Conservation (phyloP, 2,797 vertebrate species). For the Potorous gilbertii region DNA sequence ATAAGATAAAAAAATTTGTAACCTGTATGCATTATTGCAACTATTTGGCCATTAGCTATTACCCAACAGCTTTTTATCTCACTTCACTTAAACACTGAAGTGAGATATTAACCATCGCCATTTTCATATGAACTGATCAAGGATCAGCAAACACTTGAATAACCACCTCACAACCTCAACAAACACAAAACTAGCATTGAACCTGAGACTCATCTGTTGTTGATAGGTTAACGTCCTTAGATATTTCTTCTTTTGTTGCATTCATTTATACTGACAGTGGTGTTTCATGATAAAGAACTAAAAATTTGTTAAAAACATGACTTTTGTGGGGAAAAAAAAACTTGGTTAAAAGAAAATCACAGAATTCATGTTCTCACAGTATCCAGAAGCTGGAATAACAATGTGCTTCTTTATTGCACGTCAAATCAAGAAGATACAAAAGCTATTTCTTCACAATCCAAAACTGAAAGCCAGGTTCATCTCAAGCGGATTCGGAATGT, state of each 20-base stretch:
- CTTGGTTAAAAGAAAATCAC: slow-evolving; percentile 61
- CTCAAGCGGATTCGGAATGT: slow-evolving; percentile 89
- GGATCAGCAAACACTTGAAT: slow-evolving; percentile 74
- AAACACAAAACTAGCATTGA: slow-evolving; percentile 80
- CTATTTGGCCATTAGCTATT: slow-evolving; percentile 86
- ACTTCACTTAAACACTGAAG: slow-evolving; percentile 77
- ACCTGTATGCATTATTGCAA: slow-evolving; percentile 76
- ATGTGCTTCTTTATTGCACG: slow-evolving; percentile 88
- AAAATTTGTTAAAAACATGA: slow-evolving; percentile 82
- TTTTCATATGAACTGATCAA: slow-evolving; percentile 72
- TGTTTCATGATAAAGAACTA: slow-evolving; percentile 64
- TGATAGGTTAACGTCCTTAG: slow-evolving; percentile 79
- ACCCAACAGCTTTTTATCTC: slow-evolving; percentile 74
- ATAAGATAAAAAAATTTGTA: slow-evolving; percentile 72
- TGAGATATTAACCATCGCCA: slow-evolving; percentile 65
- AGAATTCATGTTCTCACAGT: slow-evolving; percentile 84
- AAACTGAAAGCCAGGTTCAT: slow-evolving; percentile 81
- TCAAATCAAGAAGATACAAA: slow-evolving; percentile 76
- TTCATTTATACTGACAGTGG: slow-evolving; percentile 68
- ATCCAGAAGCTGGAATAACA: slow-evolving; percentile 83
- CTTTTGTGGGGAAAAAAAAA: slow-evolving; percentile 75
- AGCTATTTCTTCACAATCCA: slow-evolving; percentile 74
- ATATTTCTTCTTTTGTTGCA: slow-evolving; percentile 72
- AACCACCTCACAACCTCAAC: slow-evolving; percentile 75
- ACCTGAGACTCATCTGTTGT: slow-evolving; percentile 85